Percentiles rank a stretch among this genome's conserved stretches.
These are phyloP conservation scores for Jordanella pulchra DNA, from an alignment of 2,797 vertebrate genomes.

Conservation along the genomic window DNA sequence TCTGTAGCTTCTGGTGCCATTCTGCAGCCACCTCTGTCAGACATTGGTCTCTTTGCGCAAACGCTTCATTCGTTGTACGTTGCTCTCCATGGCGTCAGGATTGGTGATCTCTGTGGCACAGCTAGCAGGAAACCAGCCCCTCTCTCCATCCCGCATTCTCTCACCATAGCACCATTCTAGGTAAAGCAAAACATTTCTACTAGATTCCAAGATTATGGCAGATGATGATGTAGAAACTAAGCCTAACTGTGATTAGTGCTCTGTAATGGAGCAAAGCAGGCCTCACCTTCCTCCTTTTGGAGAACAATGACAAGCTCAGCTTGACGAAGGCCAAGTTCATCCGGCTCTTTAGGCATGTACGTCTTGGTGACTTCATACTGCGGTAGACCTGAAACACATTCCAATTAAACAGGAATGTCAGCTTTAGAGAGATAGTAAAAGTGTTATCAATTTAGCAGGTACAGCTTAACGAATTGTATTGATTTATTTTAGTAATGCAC, in stretches of 20 bases:
- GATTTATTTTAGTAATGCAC: neutral
- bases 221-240: neutral
- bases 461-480: too few relatives aligned
- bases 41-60: slow-evolving; percentile 92
- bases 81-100: slow-evolving; percentile 81
- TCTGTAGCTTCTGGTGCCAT: neutral
- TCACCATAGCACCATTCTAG: slow-evolving; percentile 90
- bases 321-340: slow-evolving; percentile 90
- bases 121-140: slow-evolving; percentile 91
- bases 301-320: slow-evolving; percentile 89
- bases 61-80: slow-evolving; percentile 90
- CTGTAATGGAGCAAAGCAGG: neutral
- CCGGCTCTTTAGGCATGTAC: slow-evolving; percentile 86
- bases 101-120: slow-evolving; percentile 88
- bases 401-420: neutral
- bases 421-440: neutral
- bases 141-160: slow-evolving; percentile 88
- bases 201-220: too few relatives aligned
- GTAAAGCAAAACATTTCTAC: slow-evolving; percentile 1
- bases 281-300: slow-evolving; percentile 86
- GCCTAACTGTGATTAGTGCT: too few relatives aligned
- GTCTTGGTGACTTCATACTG: slow-evolving; percentile 90
- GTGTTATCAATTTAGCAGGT: neutral
- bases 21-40: slow-evolving; percentile 56
- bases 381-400: slow-evolving; percentile 77